These are phyloP conservation scores for Pocillopora verrucosa DNA, from an alignment of 64 coral and sea anemone species.

Conservation along the genomic window DNA sequence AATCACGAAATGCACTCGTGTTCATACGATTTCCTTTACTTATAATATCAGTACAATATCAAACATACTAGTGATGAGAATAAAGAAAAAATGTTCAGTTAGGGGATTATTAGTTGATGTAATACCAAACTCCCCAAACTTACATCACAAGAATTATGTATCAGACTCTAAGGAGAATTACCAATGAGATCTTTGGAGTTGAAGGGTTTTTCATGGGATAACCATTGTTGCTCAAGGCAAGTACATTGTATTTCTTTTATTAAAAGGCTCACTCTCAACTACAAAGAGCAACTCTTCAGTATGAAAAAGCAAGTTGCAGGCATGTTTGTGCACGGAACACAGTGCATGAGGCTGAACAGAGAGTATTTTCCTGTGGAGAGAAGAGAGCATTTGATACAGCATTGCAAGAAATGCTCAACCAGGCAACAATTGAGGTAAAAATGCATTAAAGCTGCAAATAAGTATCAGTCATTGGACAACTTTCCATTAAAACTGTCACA, in stretches of 20 bases:
- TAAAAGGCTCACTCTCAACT: constrained; percentile 67
- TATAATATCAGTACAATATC: too few species aligned
- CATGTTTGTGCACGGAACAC: constrained; percentile 69
- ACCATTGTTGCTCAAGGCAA: not conserved
- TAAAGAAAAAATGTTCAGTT: too few species aligned
- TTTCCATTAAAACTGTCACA: too few species aligned
- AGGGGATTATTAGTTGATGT: too few species aligned
- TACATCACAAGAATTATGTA: not conserved
- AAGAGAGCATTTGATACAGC: constrained; percentile 91
- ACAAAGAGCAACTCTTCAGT: constrained; percentile 79
- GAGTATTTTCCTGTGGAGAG: constrained; percentile 66
- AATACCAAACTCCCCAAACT: too few species aligned
- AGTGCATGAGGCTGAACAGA: constrained; percentile 70
- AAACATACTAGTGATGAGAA: too few species aligned
- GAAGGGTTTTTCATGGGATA: too few species aligned
- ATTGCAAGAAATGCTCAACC: constrained; percentile 88
- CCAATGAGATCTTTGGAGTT: too few species aligned
- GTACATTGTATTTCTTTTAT: not conserved
- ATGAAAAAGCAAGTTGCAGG: constrained; percentile 79
- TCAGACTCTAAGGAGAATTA: not conserved
- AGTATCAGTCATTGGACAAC: too few species aligned
- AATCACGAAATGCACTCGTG: too few species aligned
- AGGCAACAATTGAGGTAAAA: constrained; percentile 82
- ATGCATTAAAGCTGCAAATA: not conserved
- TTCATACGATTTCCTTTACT: too few species aligned